Percentiles rank a stretch among this genome's conserved stretches.
Conservation (phyloP, 2,797 vertebrate species). For the Notolepis coatsorum region DNA sequence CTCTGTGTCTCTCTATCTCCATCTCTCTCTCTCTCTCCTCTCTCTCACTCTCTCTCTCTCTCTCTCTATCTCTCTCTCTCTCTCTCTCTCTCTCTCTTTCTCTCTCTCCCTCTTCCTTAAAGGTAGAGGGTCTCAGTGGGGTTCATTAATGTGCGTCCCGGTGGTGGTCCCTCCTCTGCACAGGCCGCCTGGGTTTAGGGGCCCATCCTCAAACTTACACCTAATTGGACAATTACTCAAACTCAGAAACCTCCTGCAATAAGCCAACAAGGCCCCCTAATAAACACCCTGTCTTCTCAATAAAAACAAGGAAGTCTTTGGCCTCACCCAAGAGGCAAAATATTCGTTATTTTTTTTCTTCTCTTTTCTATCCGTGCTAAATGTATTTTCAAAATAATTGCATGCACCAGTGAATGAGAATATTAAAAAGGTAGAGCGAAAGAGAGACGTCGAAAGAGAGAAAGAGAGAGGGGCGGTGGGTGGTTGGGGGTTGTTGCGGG, state of each 20-base stretch:
- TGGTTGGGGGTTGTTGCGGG: background rate
- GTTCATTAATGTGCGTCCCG: conserved; percentile 98
- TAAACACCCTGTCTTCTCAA: conserved; percentile 99
- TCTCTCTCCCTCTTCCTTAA: conserved; percentile 78
- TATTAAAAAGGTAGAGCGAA: conserved; percentile 90
- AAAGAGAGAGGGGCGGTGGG: conserved; percentile 43
- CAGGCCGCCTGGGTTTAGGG: conserved; percentile 92
- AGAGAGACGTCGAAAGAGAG: conserved; percentile 26
- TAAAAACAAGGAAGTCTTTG: conserved; percentile 98
- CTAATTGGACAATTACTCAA: conserved; percentile 99
- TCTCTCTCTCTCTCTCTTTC: conserved; percentile 24
- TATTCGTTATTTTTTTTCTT: conserved; percentile 76
- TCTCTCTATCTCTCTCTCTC: too few relatives aligned
- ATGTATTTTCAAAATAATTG: conserved; percentile 99
- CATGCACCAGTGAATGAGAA: conserved; percentile 89
- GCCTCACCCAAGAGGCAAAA: conserved; percentile 97
- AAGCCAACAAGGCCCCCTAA: conserved; percentile 97
- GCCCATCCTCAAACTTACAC: conserved; percentile 97
- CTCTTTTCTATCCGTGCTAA: conserved; percentile 88
- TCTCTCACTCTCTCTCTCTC: too few relatives aligned
- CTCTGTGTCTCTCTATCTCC: too few relatives aligned
- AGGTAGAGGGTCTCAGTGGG: conserved; percentile 94
- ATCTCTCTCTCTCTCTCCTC: too few relatives aligned
- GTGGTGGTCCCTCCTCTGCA: conserved; percentile 90
- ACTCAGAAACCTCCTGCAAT: conserved; percentile 96